Base-by-base conservation (phyloP, 2,797 vertebrate genomes). In the Oryzias dopingdopingensis region DNA sequence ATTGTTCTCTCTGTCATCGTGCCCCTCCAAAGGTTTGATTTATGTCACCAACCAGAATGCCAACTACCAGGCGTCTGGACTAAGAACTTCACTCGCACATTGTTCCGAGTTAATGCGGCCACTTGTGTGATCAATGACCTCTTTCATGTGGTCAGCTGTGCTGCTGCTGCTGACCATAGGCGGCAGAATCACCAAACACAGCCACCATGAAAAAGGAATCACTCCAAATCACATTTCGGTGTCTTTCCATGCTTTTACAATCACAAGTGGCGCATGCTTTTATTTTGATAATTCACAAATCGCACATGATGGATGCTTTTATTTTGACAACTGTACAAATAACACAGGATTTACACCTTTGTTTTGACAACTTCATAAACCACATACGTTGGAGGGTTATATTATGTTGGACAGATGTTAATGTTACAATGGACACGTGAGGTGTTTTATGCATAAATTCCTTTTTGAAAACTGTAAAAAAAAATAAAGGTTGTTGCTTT, bases 1-100 rank as follows among this genome's bases (percentile, higher is more conserved):
- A 86, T 82, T 83, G 80, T 77, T 77, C 65, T 56, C 63, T 72
- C 74, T 73, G 77, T 79, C 75, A 70, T 61, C 37, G 1, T n/a
- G 43, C 43, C 32, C 29, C 66, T 58, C 68, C 40, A 58, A 51
- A 59, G 66, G 57, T 59, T 73, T 84, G 72, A 86, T 83, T 85
- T 83, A 81, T 86, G 65, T 72, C 72, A 53, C 77, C 52, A 55
- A 84, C 69, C 40, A 44, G 57, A 65, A 51, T 49, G 29, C 10
- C 16, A 1, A 48, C 23, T 23, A 69, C 54, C 62, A 52, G 65
- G 63, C 61, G 16, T 69, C 56, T 57, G 55, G 71, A 67, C 81
- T 52, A 61, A 75, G 71, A 72, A 62, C 74, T 71, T 73, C 67
- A 46, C 74, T 65, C 45, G n/a, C 67, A 76, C 77, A 82, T 86